phyloP scores from a whole-genome alignment of 1,140 invertebrate species.

The Drosophila takahashii region DNA sequence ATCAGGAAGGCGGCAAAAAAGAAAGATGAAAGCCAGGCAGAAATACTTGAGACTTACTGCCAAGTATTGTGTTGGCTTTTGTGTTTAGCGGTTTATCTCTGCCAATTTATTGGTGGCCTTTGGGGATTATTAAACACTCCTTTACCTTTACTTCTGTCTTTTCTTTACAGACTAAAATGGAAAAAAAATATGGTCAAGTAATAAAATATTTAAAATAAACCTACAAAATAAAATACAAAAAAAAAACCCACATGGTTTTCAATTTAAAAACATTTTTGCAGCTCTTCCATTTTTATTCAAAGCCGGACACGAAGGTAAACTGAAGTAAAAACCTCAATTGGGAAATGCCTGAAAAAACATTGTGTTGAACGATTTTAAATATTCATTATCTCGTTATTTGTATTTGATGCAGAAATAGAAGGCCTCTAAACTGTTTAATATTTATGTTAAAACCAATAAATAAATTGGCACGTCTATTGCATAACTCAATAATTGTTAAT shows the following conservation, averaged over 20 bases:
- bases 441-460: slow-evolving; percentile 1
- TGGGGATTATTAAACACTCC: too few species aligned
- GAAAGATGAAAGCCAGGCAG: slow-evolving; percentile 16
- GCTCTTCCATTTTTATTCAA: neutral
- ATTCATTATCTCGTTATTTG: neutral
- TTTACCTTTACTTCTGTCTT: too few species aligned
- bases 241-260: neutral
- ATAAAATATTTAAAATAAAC: neutral
- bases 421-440: neutral
- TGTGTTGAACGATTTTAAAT: slow-evolving; percentile 7
- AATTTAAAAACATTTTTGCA: neutral
- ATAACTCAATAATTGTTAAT: slow-evolving; percentile 7
- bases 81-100: neutral
- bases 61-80: slow-evolving; percentile 24
- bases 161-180: too few species aligned
- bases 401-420: neutral
- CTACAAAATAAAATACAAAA: neutral
- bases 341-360: neutral
- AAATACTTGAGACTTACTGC: slow-evolving; percentile 19
- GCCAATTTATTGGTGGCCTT: neutral
- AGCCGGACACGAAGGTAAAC: neutral
- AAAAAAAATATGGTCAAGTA: too few species aligned
- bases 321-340: neutral
- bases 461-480: neutral
- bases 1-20: slow-evolving; percentile 36